Base-by-base conservation (phyloP, 2,113 vertebrate genomes). In the Cercopithecus mona region DNA sequence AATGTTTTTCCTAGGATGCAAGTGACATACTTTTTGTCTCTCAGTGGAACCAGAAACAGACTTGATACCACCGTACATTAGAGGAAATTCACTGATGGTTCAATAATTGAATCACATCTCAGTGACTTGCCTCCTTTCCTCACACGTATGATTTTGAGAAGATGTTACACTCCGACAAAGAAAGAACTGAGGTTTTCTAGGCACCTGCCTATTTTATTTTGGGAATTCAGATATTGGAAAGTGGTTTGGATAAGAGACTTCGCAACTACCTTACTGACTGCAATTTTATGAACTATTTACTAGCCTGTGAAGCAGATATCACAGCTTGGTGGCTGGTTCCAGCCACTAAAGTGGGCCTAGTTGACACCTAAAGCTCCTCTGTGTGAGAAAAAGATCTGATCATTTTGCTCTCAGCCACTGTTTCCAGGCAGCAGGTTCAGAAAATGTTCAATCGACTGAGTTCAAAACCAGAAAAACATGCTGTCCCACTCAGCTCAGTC, bases 361-460 rank as follows among this genome's bases (percentile, higher is more conserved):
- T 43, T 90, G 52, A 25, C 80, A 75, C 25, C 13, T 32, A 10
- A 17, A 52, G 7, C 50, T 79, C 76, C 43, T 93, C 52, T 55
- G n/a, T 35, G 20, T 68, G 27, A 80, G 50, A 50, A 81, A 85
- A 57, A 84, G 55, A 86, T 82, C 52, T 35, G 90, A 91, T 93
- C 22, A 45, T 40, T 84, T 4, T 12, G 48, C 40, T 81, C 25
- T 43, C 50, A 59, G 72, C 8, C 23, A 52, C 70, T 79, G 61
- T 94, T 90, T 79, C 88, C 6, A 95, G 66, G 81, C 59, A 80
- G 61, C 48, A 95, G 35, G 52, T 83, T 93, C 10, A 86, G 78
- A 87, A 90, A 88, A 87, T 64, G 45, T 82, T 95, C 55, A 52
- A 32, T 55, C 73, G n/a, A 70, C 14, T 57, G 55, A 88, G 16